phyloP scores from a whole-genome alignment of 1,140 invertebrate species.

The Leptoteleia sp. region DNA sequence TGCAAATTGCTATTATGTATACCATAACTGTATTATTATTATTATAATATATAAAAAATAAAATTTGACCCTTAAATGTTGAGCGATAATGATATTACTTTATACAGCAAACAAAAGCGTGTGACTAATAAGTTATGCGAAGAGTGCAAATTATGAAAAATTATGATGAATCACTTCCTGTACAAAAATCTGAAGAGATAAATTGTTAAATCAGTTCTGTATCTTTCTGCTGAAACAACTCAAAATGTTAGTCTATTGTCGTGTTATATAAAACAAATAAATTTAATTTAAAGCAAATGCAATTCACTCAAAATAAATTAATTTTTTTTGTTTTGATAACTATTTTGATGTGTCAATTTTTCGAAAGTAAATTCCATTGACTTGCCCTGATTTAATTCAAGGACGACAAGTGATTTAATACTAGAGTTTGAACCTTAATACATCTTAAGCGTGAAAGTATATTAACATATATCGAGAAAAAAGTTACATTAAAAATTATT shows the following conservation, averaged over 20 bases:
- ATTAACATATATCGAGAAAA: too few species aligned
- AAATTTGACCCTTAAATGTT: too few species aligned
- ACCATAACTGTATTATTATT: too few species aligned
- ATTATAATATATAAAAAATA: too few species aligned
- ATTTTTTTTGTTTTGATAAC: not conserved
- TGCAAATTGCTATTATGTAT: too few species aligned
- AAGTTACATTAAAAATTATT: too few species aligned
- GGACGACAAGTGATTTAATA: slow-evolving; percentile 33
- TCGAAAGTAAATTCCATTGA: slow-evolving; percentile 36
- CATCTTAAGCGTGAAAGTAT: slow-evolving; percentile 34
- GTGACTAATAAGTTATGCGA: slow-evolving; percentile 26
- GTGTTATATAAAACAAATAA: too few species aligned
- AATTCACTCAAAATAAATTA: not conserved
- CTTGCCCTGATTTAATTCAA: slow-evolving; percentile 33
- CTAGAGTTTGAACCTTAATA: slow-evolving; percentile 14
- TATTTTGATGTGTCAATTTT: slow-evolving; percentile 9
- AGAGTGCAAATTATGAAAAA: slow-evolving; percentile 36
- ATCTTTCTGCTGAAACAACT: too few species aligned
- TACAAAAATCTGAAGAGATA: not conserved
- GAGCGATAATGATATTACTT: too few species aligned
- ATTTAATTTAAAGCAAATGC: too few species aligned
- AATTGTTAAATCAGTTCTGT: too few species aligned
- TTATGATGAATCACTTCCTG: slow-evolving; percentile 29
- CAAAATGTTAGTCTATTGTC: too few species aligned
- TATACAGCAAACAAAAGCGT: slow-evolving; percentile 11